Conservation (phyloP, 1,140 invertebrate species). For the Aphidius gifuensis region DNA sequence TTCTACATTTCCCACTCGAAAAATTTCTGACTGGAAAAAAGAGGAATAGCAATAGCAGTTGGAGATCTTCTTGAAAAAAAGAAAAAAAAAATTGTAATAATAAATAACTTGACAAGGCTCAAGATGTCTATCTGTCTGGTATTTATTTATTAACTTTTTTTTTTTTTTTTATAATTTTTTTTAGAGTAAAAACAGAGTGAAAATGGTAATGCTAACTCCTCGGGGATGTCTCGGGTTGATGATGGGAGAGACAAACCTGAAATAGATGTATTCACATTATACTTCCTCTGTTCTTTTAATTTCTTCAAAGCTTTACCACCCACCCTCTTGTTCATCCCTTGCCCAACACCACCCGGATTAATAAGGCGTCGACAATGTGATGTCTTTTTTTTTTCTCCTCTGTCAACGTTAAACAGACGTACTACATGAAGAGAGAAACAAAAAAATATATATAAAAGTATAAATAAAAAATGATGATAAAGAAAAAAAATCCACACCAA, state of each 20-base stretch:
- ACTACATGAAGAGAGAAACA: slow-evolving; percentile 34
- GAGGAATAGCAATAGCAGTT: no score
- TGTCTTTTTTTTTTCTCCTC: slow-evolving; percentile 44
- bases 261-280: slow-evolving; percentile 56
- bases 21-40: no score
- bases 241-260: slow-evolving; percentile 28
- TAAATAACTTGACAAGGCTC: slow-evolving; percentile 51
- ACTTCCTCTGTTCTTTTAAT: slow-evolving; percentile 55
- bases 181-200: slow-evolving; percentile 35
- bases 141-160: no score
- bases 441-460: not conserved
- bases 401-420: slow-evolving; percentile 1
- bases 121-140: slow-evolving; percentile 51
- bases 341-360: slow-evolving; percentile 43
- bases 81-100: slow-evolving; percentile 37
- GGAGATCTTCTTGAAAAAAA: not conserved
- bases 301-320: slow-evolving; percentile 50
- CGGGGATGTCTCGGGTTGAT: slow-evolving; percentile 23
- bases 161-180: no score
- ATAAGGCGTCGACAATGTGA: slow-evolving; percentile 54
- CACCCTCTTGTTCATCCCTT: slow-evolving; percentile 19
- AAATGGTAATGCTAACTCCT: slow-evolving; percentile 47
- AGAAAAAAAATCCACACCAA: not conserved
- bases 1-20: not conserved
- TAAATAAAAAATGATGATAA: not conserved